phyloP scores from a whole-genome alignment of 2,113 vertebrate genomes.

The Pseudorhombus dupliciocellatus region DNA sequence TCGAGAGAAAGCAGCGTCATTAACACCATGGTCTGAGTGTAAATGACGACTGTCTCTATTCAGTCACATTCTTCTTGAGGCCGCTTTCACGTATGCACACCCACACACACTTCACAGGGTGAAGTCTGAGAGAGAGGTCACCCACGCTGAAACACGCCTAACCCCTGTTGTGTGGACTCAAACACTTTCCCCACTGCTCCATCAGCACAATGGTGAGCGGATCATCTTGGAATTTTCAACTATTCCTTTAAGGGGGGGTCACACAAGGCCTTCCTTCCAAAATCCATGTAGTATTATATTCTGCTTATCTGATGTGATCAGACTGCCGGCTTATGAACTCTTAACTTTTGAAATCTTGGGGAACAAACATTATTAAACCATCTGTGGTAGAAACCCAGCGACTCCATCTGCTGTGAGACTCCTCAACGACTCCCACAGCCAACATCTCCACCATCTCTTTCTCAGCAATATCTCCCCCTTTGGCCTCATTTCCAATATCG shows the following conservation, averaged over 20 bases:
- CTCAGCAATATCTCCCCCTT: constrained; percentile 4
- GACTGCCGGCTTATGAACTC: constrained; percentile 32
- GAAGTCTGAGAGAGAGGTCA: too few species aligned
- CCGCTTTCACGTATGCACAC: too few species aligned
- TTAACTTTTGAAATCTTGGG: constrained; percentile 47
- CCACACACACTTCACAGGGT: too few species aligned
- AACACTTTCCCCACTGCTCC: too few species aligned
- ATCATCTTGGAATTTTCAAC: too few species aligned
- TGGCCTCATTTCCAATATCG: constrained; percentile 35
- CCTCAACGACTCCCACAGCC: constrained; percentile 6
- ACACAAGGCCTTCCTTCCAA: constrained; percentile 14
- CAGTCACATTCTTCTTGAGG: too few species aligned
- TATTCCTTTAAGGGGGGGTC: background rate
- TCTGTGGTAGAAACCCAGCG: constrained; percentile 23
- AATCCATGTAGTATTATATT: constrained; percentile 22
- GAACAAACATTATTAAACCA: constrained; percentile 32
- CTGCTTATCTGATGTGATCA: constrained; percentile 28
- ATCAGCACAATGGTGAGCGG: too few species aligned
- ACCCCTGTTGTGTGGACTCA: too few species aligned
- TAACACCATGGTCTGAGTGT: too few species aligned
- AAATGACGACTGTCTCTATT: too few species aligned
- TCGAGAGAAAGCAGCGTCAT: too few species aligned
- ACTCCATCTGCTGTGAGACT: constrained; percentile 47
- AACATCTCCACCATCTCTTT: constrained; percentile 37
- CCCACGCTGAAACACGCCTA: too few species aligned